A percentile compares a stretch with the other conserved stretches of the same genome.
Conservation (phyloP, 2,797 vertebrate species). For the Lerista edwardsae region DNA sequence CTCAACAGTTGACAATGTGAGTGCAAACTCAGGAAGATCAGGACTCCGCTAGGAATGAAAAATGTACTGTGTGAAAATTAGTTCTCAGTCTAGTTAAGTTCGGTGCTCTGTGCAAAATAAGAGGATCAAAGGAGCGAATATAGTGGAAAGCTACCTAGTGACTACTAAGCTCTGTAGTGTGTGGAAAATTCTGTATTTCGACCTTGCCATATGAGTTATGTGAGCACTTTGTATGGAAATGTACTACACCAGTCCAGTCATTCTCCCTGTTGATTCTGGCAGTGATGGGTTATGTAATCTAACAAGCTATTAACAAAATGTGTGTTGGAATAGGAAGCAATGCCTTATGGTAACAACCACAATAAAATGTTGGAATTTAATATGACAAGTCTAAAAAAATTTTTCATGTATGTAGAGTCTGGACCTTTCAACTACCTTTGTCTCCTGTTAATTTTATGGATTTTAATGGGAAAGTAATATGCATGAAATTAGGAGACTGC, state of each 20-base stretch:
- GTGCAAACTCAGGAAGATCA: neutral
- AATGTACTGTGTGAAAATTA: neutral
- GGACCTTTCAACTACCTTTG: neutral
- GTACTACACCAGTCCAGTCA: neutral
- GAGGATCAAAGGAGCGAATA: neutral
- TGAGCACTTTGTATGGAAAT: conserved; percentile 12
- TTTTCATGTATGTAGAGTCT: neutral
- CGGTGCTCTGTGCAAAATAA: neutral
- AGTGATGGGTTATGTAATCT: neutral
- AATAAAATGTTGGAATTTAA: neutral
- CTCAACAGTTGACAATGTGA: neutral
- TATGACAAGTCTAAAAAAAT: neutral
- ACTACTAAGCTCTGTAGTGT: neutral
- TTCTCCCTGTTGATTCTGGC: neutral
- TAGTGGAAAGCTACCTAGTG: conserved; percentile 14
- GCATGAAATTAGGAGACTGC: neutral
- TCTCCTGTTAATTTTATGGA: neutral
- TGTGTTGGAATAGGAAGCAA: neutral
- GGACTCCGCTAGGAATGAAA: neutral
- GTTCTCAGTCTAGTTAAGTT: neutral
- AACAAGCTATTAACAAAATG: neutral
- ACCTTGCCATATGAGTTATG: neutral
- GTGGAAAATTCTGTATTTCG: neutral
- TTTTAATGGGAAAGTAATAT: too few relatives aligned
- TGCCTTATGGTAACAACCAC: neutral